Conservation (phyloP, 2,113 vertebrate genomes). For the Hiodon alosoides region DNA sequence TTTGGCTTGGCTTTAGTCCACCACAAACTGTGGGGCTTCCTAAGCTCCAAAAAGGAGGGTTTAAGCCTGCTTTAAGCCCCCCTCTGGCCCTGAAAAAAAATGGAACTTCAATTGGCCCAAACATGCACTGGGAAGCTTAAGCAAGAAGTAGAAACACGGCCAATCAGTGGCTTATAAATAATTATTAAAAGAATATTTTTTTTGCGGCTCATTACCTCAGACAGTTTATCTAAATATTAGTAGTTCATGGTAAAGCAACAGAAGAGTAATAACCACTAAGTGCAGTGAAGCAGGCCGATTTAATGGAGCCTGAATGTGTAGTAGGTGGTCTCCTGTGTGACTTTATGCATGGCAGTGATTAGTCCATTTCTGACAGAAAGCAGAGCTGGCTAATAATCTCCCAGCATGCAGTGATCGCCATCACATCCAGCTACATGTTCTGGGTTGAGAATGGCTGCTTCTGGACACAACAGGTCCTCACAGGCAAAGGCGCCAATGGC, state of each 20-base stretch:
- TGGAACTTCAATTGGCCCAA: too few relatives aligned
- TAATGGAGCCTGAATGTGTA: slow-evolving; percentile 28
- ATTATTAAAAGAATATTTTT: not conserved
- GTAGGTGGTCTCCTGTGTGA: slow-evolving; percentile 19
- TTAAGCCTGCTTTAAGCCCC: too few relatives aligned
- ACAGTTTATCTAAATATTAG: not conserved
- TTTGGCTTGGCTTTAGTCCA: too few relatives aligned
- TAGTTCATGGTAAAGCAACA: too few relatives aligned
- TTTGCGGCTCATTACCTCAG: not conserved
- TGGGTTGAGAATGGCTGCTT: not conserved
- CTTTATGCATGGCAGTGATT: not conserved
- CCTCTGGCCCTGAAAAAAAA: too few relatives aligned
- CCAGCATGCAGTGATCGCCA: slow-evolving; percentile 5
- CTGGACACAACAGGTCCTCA: not conserved
- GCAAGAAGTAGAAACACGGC: too few relatives aligned
- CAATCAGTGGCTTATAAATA: not conserved
- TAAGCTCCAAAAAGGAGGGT: too few relatives aligned
- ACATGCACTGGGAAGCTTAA: too few relatives aligned
- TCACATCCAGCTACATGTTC: not conserved
- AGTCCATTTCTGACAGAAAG: not conserved
- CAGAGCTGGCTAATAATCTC: slow-evolving; percentile 2
- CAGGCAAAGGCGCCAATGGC: not conserved
- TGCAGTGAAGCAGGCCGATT: slow-evolving; percentile 4
- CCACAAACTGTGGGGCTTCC: too few relatives aligned
- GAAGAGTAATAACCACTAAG: slow-evolving; percentile 20